phyloP scores from a whole-genome alignment of 1,140 invertebrate species.

The Heliothis subflexa region DNA sequence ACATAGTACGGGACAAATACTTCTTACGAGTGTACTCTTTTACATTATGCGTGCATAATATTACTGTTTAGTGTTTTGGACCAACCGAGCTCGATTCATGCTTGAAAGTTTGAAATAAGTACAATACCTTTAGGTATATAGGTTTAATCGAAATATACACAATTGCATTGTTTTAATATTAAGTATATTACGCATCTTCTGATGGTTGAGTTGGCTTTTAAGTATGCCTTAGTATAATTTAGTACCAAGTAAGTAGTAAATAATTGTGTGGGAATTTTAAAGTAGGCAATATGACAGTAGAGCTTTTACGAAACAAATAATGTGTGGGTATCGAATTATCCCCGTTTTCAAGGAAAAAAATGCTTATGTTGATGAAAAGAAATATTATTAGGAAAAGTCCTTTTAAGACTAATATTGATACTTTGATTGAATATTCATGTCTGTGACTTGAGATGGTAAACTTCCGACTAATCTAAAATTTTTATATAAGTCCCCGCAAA shows the following conservation, averaged over 20 bases:
- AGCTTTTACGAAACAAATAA: too few relatives aligned
- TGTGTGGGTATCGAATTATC: too few relatives aligned
- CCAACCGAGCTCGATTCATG: background rate
- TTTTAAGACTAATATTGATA: constrained; percentile 10
- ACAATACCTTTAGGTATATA: background rate
- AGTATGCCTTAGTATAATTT: too few relatives aligned
- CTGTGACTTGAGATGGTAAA: constrained; percentile 2
- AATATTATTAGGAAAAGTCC: constrained; percentile 13
- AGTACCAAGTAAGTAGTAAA: too few relatives aligned
- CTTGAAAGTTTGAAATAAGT: background rate
- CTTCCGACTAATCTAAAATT: constrained; percentile 19
- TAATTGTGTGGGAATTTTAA: too few relatives aligned
- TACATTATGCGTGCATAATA: constrained; percentile 13
- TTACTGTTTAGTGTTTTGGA: background rate
- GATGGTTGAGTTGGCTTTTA: too few relatives aligned
- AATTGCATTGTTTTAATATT: too few relatives aligned
- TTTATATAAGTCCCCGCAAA: background rate
- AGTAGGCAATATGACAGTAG: too few relatives aligned
- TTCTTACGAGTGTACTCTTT: constrained; percentile 8
- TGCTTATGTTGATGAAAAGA: background rate
- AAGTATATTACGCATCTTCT: too few relatives aligned
- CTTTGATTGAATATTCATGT: constrained; percentile 40
- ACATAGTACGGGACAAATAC: constrained; percentile 18
- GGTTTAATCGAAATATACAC: too few relatives aligned
- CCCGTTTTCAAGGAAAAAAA: background rate